Evolutionary conservation across 2,113 vertebrate species (phyloP), one percentile per base, ranked within the genome.

Genomic region (Rhinogobius similis): DNA sequence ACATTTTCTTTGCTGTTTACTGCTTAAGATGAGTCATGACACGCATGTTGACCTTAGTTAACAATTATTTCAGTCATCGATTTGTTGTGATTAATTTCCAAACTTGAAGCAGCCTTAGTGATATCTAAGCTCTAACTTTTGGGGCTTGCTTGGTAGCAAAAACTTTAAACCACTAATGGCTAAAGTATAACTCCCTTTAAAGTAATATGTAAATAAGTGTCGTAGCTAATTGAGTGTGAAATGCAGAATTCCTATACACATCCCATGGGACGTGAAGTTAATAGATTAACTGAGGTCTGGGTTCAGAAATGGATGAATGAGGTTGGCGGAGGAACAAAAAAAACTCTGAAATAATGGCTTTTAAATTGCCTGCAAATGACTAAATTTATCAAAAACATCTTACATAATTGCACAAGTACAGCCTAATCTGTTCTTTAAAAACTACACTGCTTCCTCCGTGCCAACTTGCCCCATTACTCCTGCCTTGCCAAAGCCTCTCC

Each of bases 401-500:
- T 29, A 29, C 36, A 62, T 36, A 62, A 61, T 68, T 68, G 68
- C 39, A 76, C 46, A 67, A 50, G 46, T 76, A 18, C 10, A 67
- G 27, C 65, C 67, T 68, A 41, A 56, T 50, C 55, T 58, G 55
- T 58, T 58, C 18, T 50, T 21, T 67, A 67, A 53, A 48, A 26
- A 67, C 29, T 14, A 53, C 58, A 67, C 50, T 20, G 69, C 63
- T 10, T 63, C 9, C 65, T 69, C 79, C 18, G 27, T 69, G 77
- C 71, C 73, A 85, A 67, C 55, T 52, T 43, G 41, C 44, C 50
- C 75, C 55, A 62, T 9, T 82, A 66, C 66, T 69, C 71, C 12
- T 5, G 41, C 23, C 69, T 59, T 59, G 69, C 82, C 50, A 85
- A 84, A 76, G 62, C 41, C 64, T 76, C 85, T 68, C 86, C 72